A percentile compares a stretch with the other conserved stretches of the same genome.
phyloP scores from a whole-genome alignment of 2,888 invertebrate species.

The Drosophila pseudotakahashii region DNA sequence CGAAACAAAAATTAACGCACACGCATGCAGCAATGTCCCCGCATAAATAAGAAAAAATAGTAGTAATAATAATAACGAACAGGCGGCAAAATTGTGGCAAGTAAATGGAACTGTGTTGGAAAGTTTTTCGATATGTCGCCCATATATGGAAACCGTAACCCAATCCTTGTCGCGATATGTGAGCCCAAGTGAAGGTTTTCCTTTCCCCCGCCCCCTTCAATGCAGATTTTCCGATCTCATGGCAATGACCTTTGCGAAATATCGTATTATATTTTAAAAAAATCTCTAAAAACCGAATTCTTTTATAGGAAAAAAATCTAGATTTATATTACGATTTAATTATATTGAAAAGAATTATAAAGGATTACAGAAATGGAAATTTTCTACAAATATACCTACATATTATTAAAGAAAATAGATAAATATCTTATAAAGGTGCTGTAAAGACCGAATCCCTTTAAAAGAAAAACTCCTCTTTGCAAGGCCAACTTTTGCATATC shows the following conservation, averaged over 20 bases:
- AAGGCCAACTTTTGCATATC: conserved; percentile 27
- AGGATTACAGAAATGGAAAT: no score
- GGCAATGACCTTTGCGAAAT: conserved; percentile 32
- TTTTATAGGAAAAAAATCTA: no score
- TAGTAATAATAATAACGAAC: neutral
- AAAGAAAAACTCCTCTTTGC: conserved; percentile 11
- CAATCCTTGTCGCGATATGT: conserved; percentile 31
- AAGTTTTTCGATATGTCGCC: conserved; percentile 43
- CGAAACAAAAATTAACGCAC: conserved; percentile 41
- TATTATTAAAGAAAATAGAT: no score
- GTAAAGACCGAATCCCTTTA: neutral
- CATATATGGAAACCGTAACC: conserved; percentile 33
- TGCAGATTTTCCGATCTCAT: conserved; percentile 4
- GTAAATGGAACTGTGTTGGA: conserved; percentile 49
- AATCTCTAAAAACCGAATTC: no score
- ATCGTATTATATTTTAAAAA: neutral
- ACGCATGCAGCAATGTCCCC: conserved; percentile 26
- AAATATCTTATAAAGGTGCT: neutral
- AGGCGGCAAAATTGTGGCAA: conserved; percentile 44
- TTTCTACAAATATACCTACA: no score
- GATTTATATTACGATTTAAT: no score
- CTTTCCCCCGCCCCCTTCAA: conserved; percentile 8
- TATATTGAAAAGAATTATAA: no score
- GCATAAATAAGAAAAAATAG: conserved; percentile 20
- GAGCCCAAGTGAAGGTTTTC: conserved; percentile 45